Evolutionary conservation across 23 tunicate genomes (phyloP).

Genomic region (Phallusia fumigata): DNA sequence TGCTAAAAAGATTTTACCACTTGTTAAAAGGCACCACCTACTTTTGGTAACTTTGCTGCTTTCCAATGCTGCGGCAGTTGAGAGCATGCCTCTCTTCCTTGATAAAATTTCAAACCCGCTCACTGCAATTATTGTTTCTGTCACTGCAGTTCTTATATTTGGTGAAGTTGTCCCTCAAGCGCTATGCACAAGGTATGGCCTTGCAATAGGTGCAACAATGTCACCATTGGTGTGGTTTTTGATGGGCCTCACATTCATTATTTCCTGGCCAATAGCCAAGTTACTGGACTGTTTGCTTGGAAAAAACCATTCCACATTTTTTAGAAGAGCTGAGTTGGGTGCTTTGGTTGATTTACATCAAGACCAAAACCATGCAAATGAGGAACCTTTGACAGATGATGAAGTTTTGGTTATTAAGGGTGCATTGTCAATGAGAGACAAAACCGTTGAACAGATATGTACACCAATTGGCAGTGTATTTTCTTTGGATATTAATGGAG

Average conservation of each 20-base stretch:
- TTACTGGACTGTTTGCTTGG: constrained; percentile 87
- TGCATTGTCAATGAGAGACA: constrained; percentile 89
- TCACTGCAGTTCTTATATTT: constrained; percentile 90
- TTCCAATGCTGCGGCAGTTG: constrained; percentile 96
- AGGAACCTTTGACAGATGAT: constrained; percentile 87
- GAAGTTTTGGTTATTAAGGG: constrained; percentile 87
- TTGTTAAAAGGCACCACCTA: constrained; percentile 83
- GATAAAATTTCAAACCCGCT: constrained; percentile 88
- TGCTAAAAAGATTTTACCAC: constrained; percentile 82
- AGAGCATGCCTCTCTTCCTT: constrained; percentile 93
- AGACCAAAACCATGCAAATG: constrained; percentile 56
- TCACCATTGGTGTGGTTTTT: constrained; percentile 82
- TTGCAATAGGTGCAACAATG: constrained; percentile 84
- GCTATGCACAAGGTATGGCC: constrained; percentile 86
- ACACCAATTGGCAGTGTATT: constrained; percentile 76
- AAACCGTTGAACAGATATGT: constrained; percentile 51
- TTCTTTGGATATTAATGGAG: constrained; percentile 46
- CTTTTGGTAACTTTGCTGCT: constrained; percentile 77
- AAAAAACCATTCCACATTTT: constrained; percentile 77
- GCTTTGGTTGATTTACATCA: constrained; percentile 79
- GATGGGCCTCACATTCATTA: constrained; percentile 68
- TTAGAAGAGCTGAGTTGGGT: constrained; percentile 85
- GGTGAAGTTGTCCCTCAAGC: constrained; percentile 99
- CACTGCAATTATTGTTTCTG: constrained; percentile 90
- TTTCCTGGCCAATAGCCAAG: constrained; percentile 91